Conservation (phyloP, 2,797 vertebrate genomes). For the Poecilia gillii region DNA sequence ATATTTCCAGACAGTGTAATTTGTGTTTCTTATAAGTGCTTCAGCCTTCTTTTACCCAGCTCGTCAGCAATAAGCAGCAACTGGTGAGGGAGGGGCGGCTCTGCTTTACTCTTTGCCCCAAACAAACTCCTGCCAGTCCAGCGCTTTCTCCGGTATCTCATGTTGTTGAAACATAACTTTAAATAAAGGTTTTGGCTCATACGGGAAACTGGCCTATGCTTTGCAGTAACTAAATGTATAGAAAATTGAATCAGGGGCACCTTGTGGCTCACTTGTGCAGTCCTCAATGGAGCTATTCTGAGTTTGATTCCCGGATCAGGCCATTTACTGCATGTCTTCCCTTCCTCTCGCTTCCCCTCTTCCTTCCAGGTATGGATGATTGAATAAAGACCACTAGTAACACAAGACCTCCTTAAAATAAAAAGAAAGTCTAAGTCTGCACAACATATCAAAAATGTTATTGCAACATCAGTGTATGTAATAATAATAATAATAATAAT, state of each 20-base stretch:
- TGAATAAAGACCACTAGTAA: background rate
- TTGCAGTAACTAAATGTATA: background rate
- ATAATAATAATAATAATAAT: background rate
- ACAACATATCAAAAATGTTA: background rate
- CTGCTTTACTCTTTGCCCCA: background rate
- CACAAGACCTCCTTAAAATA: background rate
- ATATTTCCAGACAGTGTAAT: background rate
- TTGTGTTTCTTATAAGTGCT: background rate
- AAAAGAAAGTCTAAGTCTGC: background rate
- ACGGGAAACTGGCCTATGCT: background rate
- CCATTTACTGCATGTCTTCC: background rate
- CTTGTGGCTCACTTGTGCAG: background rate
- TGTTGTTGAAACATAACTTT: background rate
- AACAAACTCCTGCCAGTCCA: background rate
- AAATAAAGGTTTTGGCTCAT: background rate
- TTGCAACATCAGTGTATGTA: background rate
- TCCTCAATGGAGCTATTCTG: background rate
- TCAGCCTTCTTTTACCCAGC: background rate
- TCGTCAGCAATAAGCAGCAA: background rate
- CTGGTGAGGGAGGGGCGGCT: background rate
- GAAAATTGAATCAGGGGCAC: background rate
- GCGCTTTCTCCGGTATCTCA: background rate
- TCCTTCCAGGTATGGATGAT: background rate
- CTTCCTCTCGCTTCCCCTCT: background rate
- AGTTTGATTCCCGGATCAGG: background rate